These are phyloP conservation scores for Asteroscopus sphinx DNA, from an alignment of 2,888 invertebrate species.

Conservation along the genomic window DNA sequence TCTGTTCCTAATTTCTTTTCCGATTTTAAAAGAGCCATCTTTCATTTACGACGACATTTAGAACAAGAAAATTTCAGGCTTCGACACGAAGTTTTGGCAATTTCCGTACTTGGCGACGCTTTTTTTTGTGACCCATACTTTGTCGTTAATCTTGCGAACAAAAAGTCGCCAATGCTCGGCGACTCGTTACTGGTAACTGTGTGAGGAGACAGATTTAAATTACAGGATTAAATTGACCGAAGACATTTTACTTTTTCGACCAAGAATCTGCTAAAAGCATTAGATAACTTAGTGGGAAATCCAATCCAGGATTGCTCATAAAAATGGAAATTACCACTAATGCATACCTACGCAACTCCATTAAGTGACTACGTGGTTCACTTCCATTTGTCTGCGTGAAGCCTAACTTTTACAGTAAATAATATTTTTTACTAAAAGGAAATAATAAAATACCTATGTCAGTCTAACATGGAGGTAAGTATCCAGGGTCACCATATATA, in stretches of 20 bases:
- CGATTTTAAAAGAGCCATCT: constrained; percentile 88
- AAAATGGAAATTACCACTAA: constrained; percentile 11
- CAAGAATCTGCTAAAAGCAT: constrained; percentile 52
- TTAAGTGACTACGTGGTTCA: constrained; percentile 11
- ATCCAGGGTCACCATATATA: too few species aligned
- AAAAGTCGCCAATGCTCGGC: constrained; percentile 81
- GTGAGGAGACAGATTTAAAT: constrained; percentile 82
- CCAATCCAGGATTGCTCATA: constrained; percentile 13
- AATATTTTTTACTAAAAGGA: too few species aligned
- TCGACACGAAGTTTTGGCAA: constrained; percentile 88
- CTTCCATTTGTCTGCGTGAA: constrained; percentile 6
- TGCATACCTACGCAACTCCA: background rate
- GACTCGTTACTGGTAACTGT: constrained; percentile 79
- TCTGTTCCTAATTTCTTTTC: constrained; percentile 89
- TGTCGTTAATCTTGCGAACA: constrained; percentile 87
- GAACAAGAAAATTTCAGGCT: constrained; percentile 88
- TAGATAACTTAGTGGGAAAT: constrained; percentile 24
- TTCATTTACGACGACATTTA: constrained; percentile 88
- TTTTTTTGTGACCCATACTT: constrained; percentile 86
- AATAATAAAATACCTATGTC: too few species aligned
- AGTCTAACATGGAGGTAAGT: too few species aligned
- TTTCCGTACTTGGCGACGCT: constrained; percentile 85
- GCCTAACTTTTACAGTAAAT: too few species aligned
- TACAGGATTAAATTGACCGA: constrained; percentile 69
- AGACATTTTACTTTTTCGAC: constrained; percentile 58